Base-by-base conservation (phyloP, 2,113 vertebrate species). In the Bothrops jararaca region DNA sequence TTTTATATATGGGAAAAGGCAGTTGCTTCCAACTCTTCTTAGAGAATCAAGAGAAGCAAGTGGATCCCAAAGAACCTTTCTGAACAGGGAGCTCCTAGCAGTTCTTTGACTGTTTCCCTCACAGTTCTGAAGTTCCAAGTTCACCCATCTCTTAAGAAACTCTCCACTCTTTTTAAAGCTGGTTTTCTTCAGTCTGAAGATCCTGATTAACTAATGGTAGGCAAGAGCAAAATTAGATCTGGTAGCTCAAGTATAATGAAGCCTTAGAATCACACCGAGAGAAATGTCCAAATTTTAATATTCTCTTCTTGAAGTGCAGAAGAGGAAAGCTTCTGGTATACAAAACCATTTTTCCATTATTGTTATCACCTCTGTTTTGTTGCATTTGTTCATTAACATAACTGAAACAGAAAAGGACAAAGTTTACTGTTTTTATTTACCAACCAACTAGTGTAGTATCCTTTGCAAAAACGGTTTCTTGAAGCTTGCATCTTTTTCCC, bases 361-460 rank as follows among this genome's bases (percentile, higher is more conserved):
- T 94, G 90, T 93, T 94, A 85, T 92, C 90, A 95, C 94, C 92
- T 96, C 92, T 94, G 26, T 1, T 93, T 95, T 94, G 92, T 90
- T 94, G 89, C 57, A 42, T 94, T 95, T 94, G 91, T 95, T 93
- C 86, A 89, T 80, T 39, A 95, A 96, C 87, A 89, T 91, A 94
- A 95, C 93, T 52, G 58, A 94, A 95, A 95, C 23, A 50, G 24
- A 24, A 95, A 92, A 88, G 94, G 64, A 64, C 23, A 29, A 94
- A 85, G 56, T 86, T 93, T 57, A 45, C 86, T 92, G 15, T 91
- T 93, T 85, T 80, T 56, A 57, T 92, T 85, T 89, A 42, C 54
- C 29, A 69, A n/a, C 26, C 26, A 86, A 90, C 86, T n/a, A 11
- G 42, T 93, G 95, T 80, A 87, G 24, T 53, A 58, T 50, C 0